A percentile compares a stretch with the other conserved stretches of the same genome.
Evolutionary conservation across 1,140 invertebrate species (phyloP).

Genomic region (Procambarus virginalis): DNA sequence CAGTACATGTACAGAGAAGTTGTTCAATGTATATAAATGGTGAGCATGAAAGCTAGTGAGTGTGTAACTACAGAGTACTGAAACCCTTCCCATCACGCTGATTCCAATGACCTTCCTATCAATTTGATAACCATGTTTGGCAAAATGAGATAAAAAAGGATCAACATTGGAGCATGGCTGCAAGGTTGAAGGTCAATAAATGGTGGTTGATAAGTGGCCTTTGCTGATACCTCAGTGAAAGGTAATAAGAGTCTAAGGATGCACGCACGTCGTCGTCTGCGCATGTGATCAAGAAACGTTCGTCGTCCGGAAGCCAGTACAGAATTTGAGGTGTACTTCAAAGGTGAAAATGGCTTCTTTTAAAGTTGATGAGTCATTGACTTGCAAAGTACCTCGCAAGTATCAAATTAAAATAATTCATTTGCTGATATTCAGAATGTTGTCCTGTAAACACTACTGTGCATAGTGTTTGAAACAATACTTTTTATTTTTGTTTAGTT

Average conservation of each 20-base stretch:
- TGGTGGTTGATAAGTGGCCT: slow-evolving; percentile 2
- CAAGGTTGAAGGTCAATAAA: background rate
- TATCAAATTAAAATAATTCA: background rate
- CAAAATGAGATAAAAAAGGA: background rate
- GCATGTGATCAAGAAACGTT: background rate
- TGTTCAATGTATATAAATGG: slow-evolving; percentile 16
- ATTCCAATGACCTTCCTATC: background rate
- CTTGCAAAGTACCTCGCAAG: background rate
- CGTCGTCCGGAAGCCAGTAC: background rate
- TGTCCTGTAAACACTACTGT: background rate
- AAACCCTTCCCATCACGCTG: slow-evolving; percentile 1
- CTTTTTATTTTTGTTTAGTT: background rate
- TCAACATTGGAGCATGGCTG: background rate
- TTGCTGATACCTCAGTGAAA: background rate
- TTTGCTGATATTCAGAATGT: background rate
- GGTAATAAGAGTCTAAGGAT: background rate
- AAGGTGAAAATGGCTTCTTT: background rate
- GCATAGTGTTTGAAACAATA: background rate
- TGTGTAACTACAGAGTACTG: background rate
- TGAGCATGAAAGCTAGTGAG: background rate
- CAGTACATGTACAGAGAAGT: slow-evolving; percentile 29
- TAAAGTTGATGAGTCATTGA: background rate
- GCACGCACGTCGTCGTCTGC: background rate
- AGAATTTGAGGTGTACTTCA: background rate
- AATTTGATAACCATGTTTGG: background rate